These are phyloP conservation scores for Erebia epiphron DNA, from an alignment of 2,888 invertebrate species.

Conservation along the genomic window DNA sequence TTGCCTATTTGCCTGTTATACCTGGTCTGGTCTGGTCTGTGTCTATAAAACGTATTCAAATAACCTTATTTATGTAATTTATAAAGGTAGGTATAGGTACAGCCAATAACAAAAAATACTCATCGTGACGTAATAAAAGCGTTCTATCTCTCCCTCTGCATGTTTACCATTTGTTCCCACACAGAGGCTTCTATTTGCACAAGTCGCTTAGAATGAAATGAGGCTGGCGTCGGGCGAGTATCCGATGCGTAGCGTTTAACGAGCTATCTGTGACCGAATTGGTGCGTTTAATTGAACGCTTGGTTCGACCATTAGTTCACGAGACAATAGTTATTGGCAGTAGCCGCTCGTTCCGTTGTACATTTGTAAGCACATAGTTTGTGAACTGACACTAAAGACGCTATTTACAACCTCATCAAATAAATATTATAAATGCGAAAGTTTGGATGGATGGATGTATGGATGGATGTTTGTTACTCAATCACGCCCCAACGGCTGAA, in stretches of 20 bases:
- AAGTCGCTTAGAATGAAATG: conserved; percentile 47
- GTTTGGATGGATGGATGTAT: too few species aligned
- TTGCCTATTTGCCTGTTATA: not conserved
- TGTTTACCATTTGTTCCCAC: conserved; percentile 24
- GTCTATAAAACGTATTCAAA: not conserved
- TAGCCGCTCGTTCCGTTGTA: conserved; percentile 48
- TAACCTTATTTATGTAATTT: not conserved
- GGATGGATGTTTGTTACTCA: too few species aligned
- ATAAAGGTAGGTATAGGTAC: not conserved
- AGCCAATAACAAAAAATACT: conserved; percentile 18
- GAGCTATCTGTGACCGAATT: conserved; percentile 64
- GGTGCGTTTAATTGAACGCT: conserved; percentile 75
- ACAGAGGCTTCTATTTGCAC: conserved; percentile 39
- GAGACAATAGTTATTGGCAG: conserved; percentile 72
- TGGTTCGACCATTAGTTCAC: conserved; percentile 70
- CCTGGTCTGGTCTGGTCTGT: not conserved
- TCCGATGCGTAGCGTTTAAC: conserved; percentile 56
- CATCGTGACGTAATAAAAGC: conserved; percentile 21
- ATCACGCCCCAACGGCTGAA: too few species aligned
- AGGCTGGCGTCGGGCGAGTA: conserved; percentile 49
- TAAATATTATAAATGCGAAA: too few species aligned
- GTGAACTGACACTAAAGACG: conserved; percentile 27
- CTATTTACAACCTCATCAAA: conserved; percentile 14
- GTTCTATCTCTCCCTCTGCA: conserved; percentile 17
- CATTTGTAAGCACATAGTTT: conserved; percentile 36